Percentiles rank a stretch among this genome's conserved stretches.
These are phyloP conservation scores for Nothura maculosa DNA, from an alignment of 2,797 vertebrate genomes.

Conservation along the genomic window DNA sequence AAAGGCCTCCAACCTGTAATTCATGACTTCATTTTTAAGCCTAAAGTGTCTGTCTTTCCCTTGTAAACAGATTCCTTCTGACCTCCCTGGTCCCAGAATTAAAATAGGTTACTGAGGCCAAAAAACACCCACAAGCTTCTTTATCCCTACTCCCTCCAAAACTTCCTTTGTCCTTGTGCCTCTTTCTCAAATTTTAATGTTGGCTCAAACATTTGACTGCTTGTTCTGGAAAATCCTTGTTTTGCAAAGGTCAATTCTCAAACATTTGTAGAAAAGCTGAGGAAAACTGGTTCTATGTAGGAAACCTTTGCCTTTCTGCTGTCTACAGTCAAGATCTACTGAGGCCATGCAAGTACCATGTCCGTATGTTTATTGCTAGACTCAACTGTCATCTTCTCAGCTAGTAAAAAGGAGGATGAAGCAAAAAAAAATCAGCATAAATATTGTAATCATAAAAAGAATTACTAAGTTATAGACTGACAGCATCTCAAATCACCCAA, in stretches of 20 bases:
- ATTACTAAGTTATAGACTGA: background rate
- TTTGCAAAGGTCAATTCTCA: background rate
- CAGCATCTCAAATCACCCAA: background rate
- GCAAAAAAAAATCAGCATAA: background rate
- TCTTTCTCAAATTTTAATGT: background rate
- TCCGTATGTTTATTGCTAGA: background rate
- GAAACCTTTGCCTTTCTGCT: background rate
- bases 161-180: background rate
- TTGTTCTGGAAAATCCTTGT: background rate
- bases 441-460: background rate
- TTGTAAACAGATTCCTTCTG: background rate
- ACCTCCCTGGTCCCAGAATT: background rate
- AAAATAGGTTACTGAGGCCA: background rate
- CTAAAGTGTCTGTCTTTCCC: background rate
- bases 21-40: background rate
- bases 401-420: background rate
- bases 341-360: background rate
- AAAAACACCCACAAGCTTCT: background rate
- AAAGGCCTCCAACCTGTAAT: background rate
- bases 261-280: background rate
- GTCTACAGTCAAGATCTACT: background rate
- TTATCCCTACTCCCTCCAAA: background rate
- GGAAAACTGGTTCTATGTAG: background rate
- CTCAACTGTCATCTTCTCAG: background rate
- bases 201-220: background rate